These are phyloP conservation scores for Leptosomus discolor DNA, from an alignment of 2,113 vertebrate genomes.

Conservation along the genomic window DNA sequence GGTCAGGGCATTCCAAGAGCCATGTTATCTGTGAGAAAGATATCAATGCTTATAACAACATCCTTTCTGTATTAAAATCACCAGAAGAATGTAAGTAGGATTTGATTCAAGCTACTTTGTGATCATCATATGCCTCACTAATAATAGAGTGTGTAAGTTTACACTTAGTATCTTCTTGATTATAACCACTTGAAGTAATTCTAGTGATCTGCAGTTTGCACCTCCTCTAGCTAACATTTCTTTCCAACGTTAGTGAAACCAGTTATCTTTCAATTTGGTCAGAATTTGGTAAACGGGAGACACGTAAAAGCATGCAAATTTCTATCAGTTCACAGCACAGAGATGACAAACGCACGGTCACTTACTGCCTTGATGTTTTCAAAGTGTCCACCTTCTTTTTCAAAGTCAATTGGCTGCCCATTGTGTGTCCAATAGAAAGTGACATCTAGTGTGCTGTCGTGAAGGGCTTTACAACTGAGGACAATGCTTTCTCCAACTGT, in stretches of 20 bases:
- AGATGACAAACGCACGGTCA: neutral
- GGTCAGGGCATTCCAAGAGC: neutral
- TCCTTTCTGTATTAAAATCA: neutral
- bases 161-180: neutral
- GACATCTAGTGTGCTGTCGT: conserved; percentile 88
- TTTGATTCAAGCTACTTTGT: neutral
- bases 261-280: neutral
- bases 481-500: conserved; percentile 95
- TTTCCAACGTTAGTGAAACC: neutral
- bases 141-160: neutral
- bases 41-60: neutral
- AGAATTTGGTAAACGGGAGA: neutral
- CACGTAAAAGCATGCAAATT: neutral
- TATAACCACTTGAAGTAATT: neutral
- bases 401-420: conserved; percentile 86
- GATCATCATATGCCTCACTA: neutral
- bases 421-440: conserved; percentile 90
- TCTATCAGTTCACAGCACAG: neutral
- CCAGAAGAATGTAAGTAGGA: neutral
- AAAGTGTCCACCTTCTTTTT: conserved; percentile 91
- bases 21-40: neutral
- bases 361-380: conserved; percentile 96
- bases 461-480: conserved; percentile 90
- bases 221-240: neutral
- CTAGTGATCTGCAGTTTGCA: neutral